phyloP scores from a whole-genome alignment of 2,797 vertebrate genomes.

The Lagocephalus sceleratus region DNA sequence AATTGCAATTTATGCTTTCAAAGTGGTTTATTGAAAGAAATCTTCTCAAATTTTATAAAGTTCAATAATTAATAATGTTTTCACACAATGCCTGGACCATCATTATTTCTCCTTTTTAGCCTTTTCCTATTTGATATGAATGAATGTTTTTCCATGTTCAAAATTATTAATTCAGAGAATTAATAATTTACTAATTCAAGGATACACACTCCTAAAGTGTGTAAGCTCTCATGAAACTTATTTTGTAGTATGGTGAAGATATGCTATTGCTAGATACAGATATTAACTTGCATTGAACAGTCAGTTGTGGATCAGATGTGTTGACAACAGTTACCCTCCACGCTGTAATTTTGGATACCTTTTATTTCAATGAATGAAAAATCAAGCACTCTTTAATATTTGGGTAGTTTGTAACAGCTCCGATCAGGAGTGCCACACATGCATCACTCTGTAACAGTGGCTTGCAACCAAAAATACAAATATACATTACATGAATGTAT shows the following conservation, averaged over 20 bases:
- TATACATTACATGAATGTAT: conserved; percentile 56
- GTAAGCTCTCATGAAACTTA: conserved; percentile 12
- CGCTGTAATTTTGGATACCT: conserved; percentile 6
- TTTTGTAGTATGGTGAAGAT: conserved; percentile 10
- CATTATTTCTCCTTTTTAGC: conserved; percentile 38
- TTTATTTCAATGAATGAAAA: conserved; percentile 25
- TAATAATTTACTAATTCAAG: conserved; percentile 20
- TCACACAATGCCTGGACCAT: conserved; percentile 70
- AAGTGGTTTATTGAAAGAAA: conserved; percentile 82
- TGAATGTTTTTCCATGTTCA: conserved; percentile 24
- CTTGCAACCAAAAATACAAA: conserved; percentile 52
- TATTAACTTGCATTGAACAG: conserved; percentile 17
- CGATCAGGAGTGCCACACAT: conserved; percentile 48
- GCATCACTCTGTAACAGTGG: conserved; percentile 53
- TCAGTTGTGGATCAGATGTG: conserved; percentile 7
- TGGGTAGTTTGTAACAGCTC: conserved; percentile 29
- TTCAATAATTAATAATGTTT: conserved; percentile 72
- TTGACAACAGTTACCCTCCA: conserved; percentile 14
- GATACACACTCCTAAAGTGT: conserved; percentile 2
- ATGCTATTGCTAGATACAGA: conserved; percentile 15
- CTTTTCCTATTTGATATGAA: conserved; percentile 60
- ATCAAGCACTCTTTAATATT: conserved; percentile 32
- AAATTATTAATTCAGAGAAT: conserved; percentile 11
- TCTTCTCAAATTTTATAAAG: conserved; percentile 77
- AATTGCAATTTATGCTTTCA: conserved; percentile 57